Evolutionary conservation across 2,113 vertebrate species (phyloP).

Genomic region (Cathartes aura): DNA sequence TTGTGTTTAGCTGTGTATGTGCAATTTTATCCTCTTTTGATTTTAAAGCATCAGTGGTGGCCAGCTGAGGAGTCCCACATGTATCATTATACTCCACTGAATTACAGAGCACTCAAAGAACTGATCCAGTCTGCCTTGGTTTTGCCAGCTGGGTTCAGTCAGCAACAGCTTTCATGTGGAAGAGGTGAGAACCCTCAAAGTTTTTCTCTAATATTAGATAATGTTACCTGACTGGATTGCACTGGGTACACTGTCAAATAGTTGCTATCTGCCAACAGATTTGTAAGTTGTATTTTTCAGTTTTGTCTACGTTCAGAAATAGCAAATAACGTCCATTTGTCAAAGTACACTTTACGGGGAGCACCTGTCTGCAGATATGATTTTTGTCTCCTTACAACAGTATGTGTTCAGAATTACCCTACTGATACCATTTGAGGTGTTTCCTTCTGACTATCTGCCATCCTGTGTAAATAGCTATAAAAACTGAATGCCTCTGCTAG

Average conservation of each 20-base stretch:
- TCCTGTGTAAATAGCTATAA: not conserved
- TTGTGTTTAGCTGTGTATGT: not conserved
- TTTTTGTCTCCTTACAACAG: not conserved
- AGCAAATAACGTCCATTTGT: not conserved
- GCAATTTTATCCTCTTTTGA: not conserved
- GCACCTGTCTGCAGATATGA: not conserved
- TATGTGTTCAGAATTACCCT: not conserved
- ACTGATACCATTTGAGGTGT: not conserved
- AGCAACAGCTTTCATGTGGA: slow-evolving; percentile 42
- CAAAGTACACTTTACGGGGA: not conserved
- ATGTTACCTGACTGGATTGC: fast-evolving
- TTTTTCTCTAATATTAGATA: not conserved
- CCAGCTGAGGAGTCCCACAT: not conserved
- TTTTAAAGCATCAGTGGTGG: slow-evolving; percentile 68
- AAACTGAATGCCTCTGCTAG: not conserved
- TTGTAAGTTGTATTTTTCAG: not conserved
- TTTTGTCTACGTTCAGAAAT: not conserved
- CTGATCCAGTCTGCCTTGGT: slow-evolving; percentile 18
- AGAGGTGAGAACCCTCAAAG: slow-evolving; percentile 59
- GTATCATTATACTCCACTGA: not conserved
- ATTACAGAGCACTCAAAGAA: slow-evolving; percentile 67
- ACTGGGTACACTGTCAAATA: not conserved
- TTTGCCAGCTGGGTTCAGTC: slow-evolving; percentile 21
- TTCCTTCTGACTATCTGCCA: not conserved
- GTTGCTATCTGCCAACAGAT: not conserved